A percentile compares a stretch with the other conserved stretches of the same genome.
Conservation (phyloP, 2,797 vertebrate genomes). For the Scolopax bukidnonensis region DNA sequence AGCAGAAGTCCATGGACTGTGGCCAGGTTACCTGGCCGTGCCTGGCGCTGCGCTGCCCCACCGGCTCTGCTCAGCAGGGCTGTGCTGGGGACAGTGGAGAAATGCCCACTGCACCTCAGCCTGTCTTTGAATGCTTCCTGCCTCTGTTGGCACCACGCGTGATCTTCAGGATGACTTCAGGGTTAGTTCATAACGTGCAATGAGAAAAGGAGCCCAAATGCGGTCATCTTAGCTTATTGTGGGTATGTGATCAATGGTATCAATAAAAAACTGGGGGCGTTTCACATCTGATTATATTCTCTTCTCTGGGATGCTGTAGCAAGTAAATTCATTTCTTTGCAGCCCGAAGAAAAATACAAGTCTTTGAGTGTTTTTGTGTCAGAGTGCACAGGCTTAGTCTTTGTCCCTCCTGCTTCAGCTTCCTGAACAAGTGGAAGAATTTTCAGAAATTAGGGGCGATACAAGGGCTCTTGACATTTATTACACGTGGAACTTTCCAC, state of each 20-base stretch:
- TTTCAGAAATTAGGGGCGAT: background rate
- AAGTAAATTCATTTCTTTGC: background rate
- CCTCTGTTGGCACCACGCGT: background rate
- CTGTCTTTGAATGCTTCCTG: background rate
- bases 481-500: slow-evolving; percentile 35
- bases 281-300: background rate
- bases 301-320: background rate
- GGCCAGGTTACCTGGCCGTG: background rate
- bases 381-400: background rate
- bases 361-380: background rate
- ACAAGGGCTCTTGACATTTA: slow-evolving; percentile 10
- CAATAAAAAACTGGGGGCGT: background rate
- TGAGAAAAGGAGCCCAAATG: background rate
- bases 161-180: background rate
- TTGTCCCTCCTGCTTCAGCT: background rate
- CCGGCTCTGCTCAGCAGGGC: background rate
- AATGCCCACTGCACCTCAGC: background rate
- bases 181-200: background rate
- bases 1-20: fast-evolving
- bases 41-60: background rate
- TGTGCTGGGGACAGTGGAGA: fast-evolving
- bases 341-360: background rate
- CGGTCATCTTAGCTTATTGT: background rate
- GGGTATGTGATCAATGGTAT: background rate
- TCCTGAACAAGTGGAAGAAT: background rate